These are phyloP conservation scores for Nephrotoma flavescens DNA, from an alignment of 2,888 invertebrate species.

Conservation along the genomic window DNA sequence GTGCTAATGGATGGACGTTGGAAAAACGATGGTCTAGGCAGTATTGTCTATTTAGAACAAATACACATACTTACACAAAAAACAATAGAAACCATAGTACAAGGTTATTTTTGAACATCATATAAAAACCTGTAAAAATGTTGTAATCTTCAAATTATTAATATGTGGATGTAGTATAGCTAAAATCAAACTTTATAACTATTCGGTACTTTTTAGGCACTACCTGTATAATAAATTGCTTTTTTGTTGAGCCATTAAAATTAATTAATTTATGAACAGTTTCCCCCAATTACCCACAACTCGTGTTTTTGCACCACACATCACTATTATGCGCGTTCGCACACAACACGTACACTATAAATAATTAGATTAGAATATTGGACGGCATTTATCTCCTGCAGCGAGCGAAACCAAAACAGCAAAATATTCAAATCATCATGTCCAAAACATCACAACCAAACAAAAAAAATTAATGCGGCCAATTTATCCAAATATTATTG, in stretches of 20 bases:
- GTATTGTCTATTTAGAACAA: no score
- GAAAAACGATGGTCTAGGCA: no score
- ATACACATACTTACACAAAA: no score
- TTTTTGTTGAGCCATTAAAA: not conserved
- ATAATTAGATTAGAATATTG: not conserved
- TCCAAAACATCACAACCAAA: not conserved
- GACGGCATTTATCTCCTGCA: not conserved
- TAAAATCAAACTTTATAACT: no score
- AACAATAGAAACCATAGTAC: no score
- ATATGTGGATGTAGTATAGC: no score
- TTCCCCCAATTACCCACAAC: not conserved
- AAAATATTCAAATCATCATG: not conserved
- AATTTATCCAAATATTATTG: not conserved
- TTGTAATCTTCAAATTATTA: no score
- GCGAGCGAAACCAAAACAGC: not conserved
- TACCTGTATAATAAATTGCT: not conserved
- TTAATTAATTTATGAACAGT: not conserved
- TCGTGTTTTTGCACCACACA: not conserved
- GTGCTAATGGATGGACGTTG: no score
- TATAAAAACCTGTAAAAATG: no score
- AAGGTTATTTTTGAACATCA: no score
- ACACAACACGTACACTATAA: not conserved
- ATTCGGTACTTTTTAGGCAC: no score
- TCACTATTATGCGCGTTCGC: not conserved
- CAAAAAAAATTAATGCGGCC: not conserved